Base-by-base conservation (phyloP, 2,797 vertebrate genomes). In the Pitangus sulphuratus region DNA sequence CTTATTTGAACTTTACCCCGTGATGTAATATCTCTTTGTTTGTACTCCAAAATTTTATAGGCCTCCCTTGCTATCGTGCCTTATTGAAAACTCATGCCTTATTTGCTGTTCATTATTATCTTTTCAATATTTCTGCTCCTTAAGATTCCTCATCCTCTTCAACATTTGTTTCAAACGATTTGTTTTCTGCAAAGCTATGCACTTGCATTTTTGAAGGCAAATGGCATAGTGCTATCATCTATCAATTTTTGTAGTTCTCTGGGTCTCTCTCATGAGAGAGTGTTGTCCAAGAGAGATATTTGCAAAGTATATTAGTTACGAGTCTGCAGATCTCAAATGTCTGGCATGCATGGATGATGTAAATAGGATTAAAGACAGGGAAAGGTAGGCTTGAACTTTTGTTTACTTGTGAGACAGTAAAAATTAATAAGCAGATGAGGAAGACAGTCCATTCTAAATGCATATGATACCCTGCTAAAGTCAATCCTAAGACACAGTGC, bases 41-140 rank as follows among this genome's bases (percentile, higher is more conserved):
- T 93, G 66, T 79, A 82, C 40, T 96, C 87, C 93, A 95, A 88
- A 94, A 82, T 86, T 96, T 92, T 95, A 95, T n/a, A 88, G 80
- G 40, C 31, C 68, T 85, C 72, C 74, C 18, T 57, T 79, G 78
- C 51, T 76, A 81, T 93, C 80, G 39, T 71, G 33, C 44, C 71
- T 94, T 89, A 96, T 95, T 93, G 95, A 86, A 96, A 93, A 95
- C 93, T 94, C 65, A 91, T 94, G 94, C 33, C 62, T 87, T 96
- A 62, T 93, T 97, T 95, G 92, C 76, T 86, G 50, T 61, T 90
- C 76, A 33, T 85, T 81, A 85, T 89, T 91, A 72, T 86, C 66
- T 86, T 89, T 88, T 65, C 92, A 90, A 60, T 86, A 94, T 74
- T 96, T 84, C 79, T 93, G 37, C 87, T 91, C 76, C 89, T 89